Evolutionary conservation across 2,113 vertebrate species (phyloP), one percentile per base, ranked within the genome.

Genomic region (Alosa alosa): DNA sequence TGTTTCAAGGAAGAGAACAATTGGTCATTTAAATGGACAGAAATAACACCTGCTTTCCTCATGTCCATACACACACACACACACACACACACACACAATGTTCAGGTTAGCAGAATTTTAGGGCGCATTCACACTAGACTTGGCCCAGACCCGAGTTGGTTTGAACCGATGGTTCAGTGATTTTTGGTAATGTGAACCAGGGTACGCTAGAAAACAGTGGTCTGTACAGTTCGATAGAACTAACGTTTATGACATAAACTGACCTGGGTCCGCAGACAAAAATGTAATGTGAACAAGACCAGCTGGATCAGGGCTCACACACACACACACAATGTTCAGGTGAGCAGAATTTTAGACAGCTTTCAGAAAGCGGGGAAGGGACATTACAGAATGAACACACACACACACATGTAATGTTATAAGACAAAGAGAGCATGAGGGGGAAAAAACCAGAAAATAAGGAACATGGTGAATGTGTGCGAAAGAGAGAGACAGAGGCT

Each of bases 401-500:
- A 44, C 41, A 22, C 25, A 57, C 95, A 94, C 94, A 31, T 31
- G 31, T 31, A 91, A 93, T 94, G 0, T 44, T 44, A 44, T 2
- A 95, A 93, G 94, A 94, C 95, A 95, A 94, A 96, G 95, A 94
- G 6, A 95, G 93, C 95, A 95, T 95, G 94, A 95, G 20, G 94
- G 94, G 94, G 94, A 95, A 95, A 84, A 60, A 6, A 84, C 95
- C 94, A 94, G 94, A 96, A 95, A 96, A 94, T 95, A 41, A 95
- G 95, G 94, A 95, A 95, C 95, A 95, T 57, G n/a, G 75, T 92
- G 95, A 95, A 95, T 94, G 95, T 95, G 95, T 95, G 94, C 95
- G 95, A 95, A 31, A 31, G 41, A 96, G 95, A 96, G 96, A 95
- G 94, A 95, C 22, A 96, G 94, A 95, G 95, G 91, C 93, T 3